These are phyloP conservation scores for Ataeniobius toweri DNA, from an alignment of 2,797 vertebrate species.

Conservation along the genomic window DNA sequence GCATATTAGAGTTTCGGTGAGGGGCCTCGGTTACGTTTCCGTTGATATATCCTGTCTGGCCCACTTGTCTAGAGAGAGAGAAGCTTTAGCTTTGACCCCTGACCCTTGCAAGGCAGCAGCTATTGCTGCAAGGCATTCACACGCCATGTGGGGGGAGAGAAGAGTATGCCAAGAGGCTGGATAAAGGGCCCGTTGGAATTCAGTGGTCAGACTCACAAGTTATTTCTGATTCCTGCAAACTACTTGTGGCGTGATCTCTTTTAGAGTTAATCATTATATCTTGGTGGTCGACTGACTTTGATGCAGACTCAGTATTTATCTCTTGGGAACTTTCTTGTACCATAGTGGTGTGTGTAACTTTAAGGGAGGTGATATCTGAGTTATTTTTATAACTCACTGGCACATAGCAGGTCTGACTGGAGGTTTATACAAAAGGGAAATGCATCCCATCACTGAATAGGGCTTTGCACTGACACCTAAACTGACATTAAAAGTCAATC, in stretches of 20 bases:
- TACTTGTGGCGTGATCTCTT: conserved; percentile 70
- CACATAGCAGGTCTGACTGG: conserved; percentile 5
- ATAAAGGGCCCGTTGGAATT: conserved; percentile 74
- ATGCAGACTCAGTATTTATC: conserved; percentile 48
- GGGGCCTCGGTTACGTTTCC: conserved; percentile 73
- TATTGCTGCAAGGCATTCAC: conserved; percentile 79
- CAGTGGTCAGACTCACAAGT: conserved; percentile 75
- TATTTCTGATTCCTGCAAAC: conserved; percentile 73
- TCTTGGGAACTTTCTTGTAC: conserved; percentile 28
- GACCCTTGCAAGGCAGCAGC: conserved; percentile 69
- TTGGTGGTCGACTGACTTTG: conserved; percentile 66
- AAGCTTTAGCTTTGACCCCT: conserved; percentile 75
- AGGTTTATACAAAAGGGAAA: not conserved
- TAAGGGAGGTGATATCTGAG: conserved; percentile 13
- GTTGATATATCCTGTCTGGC: conserved; percentile 76
- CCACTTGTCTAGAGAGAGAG: conserved; percentile 73
- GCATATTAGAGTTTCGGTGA: conserved; percentile 60
- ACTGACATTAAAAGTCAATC: not conserved
- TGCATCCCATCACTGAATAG: not conserved
- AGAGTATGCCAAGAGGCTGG: conserved; percentile 63
- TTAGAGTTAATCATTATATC: conserved; percentile 72
- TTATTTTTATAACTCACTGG: conserved; percentile 26
- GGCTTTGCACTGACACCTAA: not conserved
- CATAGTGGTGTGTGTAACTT: conserved; percentile 26
- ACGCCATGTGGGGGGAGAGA: conserved; percentile 58